Evolutionary conservation across 2,797 vertebrate genomes (phyloP).

Genomic region (Antrozous pallidus): DNA sequence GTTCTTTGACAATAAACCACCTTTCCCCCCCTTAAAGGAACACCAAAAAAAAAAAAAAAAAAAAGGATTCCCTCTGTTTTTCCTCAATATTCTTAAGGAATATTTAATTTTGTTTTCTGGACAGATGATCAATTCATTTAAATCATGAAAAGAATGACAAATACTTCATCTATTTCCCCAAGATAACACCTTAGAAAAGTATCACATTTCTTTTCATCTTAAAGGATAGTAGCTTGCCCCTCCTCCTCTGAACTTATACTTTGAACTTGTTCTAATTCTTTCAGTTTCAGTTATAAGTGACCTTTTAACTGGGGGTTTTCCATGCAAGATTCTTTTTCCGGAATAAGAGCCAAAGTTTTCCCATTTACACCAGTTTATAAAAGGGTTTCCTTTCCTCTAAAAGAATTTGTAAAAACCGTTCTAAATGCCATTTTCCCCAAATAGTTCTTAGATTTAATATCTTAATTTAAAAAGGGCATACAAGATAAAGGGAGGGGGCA

Average conservation of each 20-base stretch:
- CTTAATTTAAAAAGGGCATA: not conserved
- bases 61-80: not conserved
- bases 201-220: not conserved
- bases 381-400: slow-evolving; percentile 38
- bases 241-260: not conserved
- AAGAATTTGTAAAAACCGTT: slow-evolving; percentile 25
- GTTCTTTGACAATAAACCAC: too few relatives aligned
- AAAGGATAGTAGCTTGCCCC: not conserved
- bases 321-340: slow-evolving; percentile 57
- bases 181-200: not conserved
- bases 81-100: not conserved
- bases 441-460: not conserved
- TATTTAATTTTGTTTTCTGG: slow-evolving; percentile 1
- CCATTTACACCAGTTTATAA: slow-evolving; percentile 35
- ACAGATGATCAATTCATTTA: slow-evolving; percentile 19
- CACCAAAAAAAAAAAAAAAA: not conserved
- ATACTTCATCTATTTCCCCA: slow-evolving; percentile 13
- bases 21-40: not conserved
- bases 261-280: slow-evolving; percentile 23
- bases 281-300: slow-evolving; percentile 61
- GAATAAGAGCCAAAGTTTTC: slow-evolving; percentile 58
- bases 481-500: not conserved
- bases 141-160: not conserved
- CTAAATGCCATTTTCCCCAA: not conserved
- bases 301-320: slow-evolving; percentile 63